Evolutionary conservation across 2,797 vertebrate genomes (phyloP), one percentile per base, ranked within the genome.

Genomic region (Graptemys geographica): DNA sequence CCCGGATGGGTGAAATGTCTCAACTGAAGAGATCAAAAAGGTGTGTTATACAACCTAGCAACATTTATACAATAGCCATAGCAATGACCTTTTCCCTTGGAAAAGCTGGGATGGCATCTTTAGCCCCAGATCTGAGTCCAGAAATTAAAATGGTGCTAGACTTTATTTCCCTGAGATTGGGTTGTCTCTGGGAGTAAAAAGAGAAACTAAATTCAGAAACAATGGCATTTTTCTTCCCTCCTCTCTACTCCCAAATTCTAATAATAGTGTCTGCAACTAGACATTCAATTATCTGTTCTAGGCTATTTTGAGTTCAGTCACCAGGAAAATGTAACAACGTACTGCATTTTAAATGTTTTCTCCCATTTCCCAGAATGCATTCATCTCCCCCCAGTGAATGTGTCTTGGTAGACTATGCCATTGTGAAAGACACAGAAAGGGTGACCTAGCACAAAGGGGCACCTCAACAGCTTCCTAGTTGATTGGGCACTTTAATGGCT

Each of bases 181-280:
- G 86, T 87, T 85, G 21, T 59, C 79, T 65, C 74, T 44, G 21
- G 47, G 76, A 93, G 74, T 72, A 94, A 94, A 90, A 90, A 8
- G 3, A 11, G 8, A 69, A 88, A 94, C 92, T 94, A 94, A 89
- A 90, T 92, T 88, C 81, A 80, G 79, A 88, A 95, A 93, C 80
- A 89, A 52, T 85, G 85, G 47, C 55, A 25, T 95, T 95, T 49
- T 47, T 57, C 56, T 84, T 12, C 44, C 11, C 56, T 15, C 84
- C 72, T 44, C 25, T 88, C 16, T 8, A 52, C 11, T 92, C 21
- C 8, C 57, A 59, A 52, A 41, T 85, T 53, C 33, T 94, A 96
- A 94, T 96, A 94, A 94, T 25, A 88, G n/a, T 90, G 8, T 41
- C 37, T 78, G 41, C 4, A 19, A 19, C 92, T 86, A 86, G n/a